These are phyloP conservation scores for Neolamprologus brichardi DNA, from an alignment of 2,113 vertebrate species.

Conservation along the genomic window DNA sequence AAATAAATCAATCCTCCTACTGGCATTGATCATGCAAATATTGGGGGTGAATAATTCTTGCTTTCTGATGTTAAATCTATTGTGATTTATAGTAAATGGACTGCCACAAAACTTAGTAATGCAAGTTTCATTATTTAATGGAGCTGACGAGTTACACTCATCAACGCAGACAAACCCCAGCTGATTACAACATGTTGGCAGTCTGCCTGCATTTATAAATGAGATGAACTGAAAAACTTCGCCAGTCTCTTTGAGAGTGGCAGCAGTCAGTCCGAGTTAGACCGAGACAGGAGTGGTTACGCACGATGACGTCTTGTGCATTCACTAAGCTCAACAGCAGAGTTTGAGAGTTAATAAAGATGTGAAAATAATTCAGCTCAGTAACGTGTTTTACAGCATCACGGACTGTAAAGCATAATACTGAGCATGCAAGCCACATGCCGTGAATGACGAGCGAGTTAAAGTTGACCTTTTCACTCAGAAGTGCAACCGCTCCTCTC, in stretches of 20 bases:
- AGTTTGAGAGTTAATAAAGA: background rate
- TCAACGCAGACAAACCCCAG: background rate
- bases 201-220: background rate
- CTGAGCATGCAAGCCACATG: background rate
- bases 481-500: background rate
- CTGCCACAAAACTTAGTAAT: background rate
- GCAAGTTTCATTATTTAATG: background rate
- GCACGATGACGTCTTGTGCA: background rate
- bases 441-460: accelerated
- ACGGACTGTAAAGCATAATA: background rate
- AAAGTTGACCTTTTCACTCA: background rate
- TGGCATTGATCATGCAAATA: background rate
- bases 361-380: background rate
- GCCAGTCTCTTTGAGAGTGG: background rate
- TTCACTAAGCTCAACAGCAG: background rate
- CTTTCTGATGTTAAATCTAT: background rate
- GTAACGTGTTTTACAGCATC: background rate
- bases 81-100: background rate
- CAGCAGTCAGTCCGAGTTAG: background rate
- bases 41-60: background rate
- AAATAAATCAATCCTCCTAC: background rate
- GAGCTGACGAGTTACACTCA: background rate
- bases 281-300: background rate
- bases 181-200: background rate
- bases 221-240: background rate